These are phyloP conservation scores for Thalassophryne amazonica DNA, from an alignment of 2,797 vertebrate genomes.

Conservation along the genomic window DNA sequence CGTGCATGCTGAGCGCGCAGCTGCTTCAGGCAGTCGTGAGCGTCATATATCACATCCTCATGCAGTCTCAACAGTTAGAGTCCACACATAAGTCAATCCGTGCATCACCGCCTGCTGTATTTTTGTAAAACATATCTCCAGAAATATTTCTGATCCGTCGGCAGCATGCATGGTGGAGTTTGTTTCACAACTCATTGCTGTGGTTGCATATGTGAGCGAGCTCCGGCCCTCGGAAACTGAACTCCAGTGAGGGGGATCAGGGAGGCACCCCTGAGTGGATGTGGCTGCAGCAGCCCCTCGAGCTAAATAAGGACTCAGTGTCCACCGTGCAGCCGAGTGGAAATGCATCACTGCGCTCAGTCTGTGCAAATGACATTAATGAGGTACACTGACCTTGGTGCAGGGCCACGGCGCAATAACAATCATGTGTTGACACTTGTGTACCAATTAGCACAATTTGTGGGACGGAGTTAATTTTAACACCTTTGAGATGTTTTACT, in stretches of 20 bases:
- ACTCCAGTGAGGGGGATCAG: constrained; percentile 52
- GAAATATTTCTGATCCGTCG: constrained; percentile 34
- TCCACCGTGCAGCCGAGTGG: constrained; percentile 72
- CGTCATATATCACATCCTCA: no score
- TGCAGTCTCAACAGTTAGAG: not conserved
- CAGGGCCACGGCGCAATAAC: constrained; percentile 65
- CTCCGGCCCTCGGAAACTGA: constrained; percentile 37
- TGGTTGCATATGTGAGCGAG: constrained; percentile 34
- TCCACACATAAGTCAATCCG: not conserved
- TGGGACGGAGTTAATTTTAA: constrained; percentile 33
- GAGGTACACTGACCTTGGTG: constrained; percentile 70
- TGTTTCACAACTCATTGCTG: constrained; percentile 48
- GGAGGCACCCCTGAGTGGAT: constrained; percentile 65
- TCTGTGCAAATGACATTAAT: constrained; percentile 74
- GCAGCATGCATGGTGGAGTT: constrained; percentile 22
- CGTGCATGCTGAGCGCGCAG: constrained; percentile 33
- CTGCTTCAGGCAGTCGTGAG: constrained; percentile 33
- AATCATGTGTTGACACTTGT: constrained; percentile 68
- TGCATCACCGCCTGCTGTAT: not conserved
- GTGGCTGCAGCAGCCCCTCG: constrained; percentile 66
- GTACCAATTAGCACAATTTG: constrained; percentile 71
- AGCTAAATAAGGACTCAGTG: constrained; percentile 71
- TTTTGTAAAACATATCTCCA: no score
- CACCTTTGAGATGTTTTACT: no score
- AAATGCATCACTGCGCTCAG: constrained; percentile 71